Base-by-base conservation (phyloP, 2,888 invertebrate genomes). In the Meganola albula region DNA sequence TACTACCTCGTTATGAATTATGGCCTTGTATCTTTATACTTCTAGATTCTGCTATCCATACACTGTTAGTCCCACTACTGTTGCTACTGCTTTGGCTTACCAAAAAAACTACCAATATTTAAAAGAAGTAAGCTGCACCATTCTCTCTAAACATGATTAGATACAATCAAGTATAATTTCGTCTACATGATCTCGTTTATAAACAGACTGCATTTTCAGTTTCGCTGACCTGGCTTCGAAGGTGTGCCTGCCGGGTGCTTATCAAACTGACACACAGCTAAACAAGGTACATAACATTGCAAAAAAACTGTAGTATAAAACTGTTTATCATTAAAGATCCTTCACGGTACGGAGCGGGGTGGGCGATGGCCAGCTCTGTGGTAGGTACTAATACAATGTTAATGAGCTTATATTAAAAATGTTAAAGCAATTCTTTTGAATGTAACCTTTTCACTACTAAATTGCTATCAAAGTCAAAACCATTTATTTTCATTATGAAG, bases 181-280 rank as follows among this genome's bases (percentile, higher is more conserved):
- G 26, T 26, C 20, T 37, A 27, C 43, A 31, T 48, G 50, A 53
- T 48, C 50, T 41, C 33, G 30, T 43, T 49, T 54, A 47, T 57
- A 48, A 53, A 41, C 30, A 41, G 44, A 45, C 56, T 59, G 54
- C 53, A 53, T 51, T 55, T 37, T n/a, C 27, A 44, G 50, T 42
- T 48, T 49, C 35, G 53, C 50, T 51, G 63, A 58, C 47, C 39
- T 23, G 40, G 43, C 46, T 43, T 51, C 45, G 52, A 48, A 42
- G 34, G 46, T 28, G 28, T 22, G 40, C 34, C 27, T 25, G 24
- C 22, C 27, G 8, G 30, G 26, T 43, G 34, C 42, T 44, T 34
- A 36, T 37, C 29, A 20, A 35, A 37, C 39, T 25, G 36, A 50
- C 34, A 47, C 16, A 49, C 39, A 3, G 40, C 0, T 4, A 4